These are phyloP conservation scores for Hemibagrus guttatus DNA, from an alignment of 2,797 vertebrate species.

Conservation along the genomic window DNA sequence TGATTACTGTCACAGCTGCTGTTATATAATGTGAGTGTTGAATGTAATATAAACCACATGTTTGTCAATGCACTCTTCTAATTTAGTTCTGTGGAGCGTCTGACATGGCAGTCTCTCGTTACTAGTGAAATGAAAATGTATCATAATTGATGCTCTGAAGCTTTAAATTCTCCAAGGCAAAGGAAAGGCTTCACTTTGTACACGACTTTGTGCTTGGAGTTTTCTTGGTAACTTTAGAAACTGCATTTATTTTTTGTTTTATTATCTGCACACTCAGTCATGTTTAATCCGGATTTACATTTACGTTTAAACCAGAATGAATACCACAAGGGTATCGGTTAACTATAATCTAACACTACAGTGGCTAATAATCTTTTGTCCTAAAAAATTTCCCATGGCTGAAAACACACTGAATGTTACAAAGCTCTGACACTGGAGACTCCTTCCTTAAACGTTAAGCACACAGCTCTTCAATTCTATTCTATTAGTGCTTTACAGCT, in stretches of 20 bases:
- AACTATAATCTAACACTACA: background rate
- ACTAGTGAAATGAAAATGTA: background rate
- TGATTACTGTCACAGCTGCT: no score
- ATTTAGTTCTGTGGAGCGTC: no score
- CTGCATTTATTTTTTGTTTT: no score
- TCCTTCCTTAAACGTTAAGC: background rate
- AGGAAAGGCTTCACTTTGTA: background rate
- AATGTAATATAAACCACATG: background rate
- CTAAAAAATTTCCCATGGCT: background rate
- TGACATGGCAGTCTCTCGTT: no score
- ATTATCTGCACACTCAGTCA: background rate
- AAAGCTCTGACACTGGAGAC: background rate
- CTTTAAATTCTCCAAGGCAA: background rate
- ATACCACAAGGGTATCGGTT: background rate
- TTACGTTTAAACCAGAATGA: background rate
- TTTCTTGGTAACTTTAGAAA: no score
- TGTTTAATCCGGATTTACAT: background rate
- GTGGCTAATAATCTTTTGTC: background rate
- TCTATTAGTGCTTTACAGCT: no score
- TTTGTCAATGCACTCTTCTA: background rate
- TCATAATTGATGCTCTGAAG: background rate
- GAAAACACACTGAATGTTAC: background rate
- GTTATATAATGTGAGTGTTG: no score
- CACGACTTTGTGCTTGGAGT: background rate
- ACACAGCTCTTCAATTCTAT: no score